Evolutionary conservation across 2,888 invertebrate genomes (phyloP), one percentile per base, ranked within the genome.

Genomic region (Scaptomyza tumidula): DNA sequence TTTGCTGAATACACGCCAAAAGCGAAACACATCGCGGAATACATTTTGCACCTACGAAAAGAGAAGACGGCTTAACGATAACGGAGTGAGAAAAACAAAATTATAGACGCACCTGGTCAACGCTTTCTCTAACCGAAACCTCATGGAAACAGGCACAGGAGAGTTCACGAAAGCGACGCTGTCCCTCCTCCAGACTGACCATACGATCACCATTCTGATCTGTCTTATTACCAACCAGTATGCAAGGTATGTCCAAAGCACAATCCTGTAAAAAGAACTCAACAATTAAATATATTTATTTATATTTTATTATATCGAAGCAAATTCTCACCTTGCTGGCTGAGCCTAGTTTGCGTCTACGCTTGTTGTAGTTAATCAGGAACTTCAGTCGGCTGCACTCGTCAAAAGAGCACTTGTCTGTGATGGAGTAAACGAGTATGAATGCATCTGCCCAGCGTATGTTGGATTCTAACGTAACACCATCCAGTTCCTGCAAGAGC

Each of bases 391-490:
- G 94, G 88, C 96, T 96, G 92, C 96, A 96, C 90, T 97, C 96
- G 91, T 97, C 96, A 91, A 97, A 97, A 61, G 97, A 97, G 89
- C 97, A 97, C 91, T 97, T 96, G 92, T 97, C 97, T 1, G 97
- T 97, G 37, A 97, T 96, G 0, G 97, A 97, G 90, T 97, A 97
- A 93, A 97, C 95, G 54, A 97, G 93, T 57, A 97, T 94, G 90
- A 96, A 97, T 16, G 96, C 97, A 90, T 97, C 97, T 1, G 97
- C 97, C 97, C 97, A 97, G 64, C 96, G 94, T 63, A 97, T 96
- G 90, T 97, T 95, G 63, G 95, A 94, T 91, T 97, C 97, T 77
- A 96, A 91, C 57, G 94, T 94, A 49, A 94, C 91, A 76, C 94
- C 95, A 90, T 95, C 95, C 71, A 93, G 93, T 92, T 95, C 95